Conservation (phyloP, 2,797 vertebrate genomes). For the Heteromormyrus szaboi region DNA sequence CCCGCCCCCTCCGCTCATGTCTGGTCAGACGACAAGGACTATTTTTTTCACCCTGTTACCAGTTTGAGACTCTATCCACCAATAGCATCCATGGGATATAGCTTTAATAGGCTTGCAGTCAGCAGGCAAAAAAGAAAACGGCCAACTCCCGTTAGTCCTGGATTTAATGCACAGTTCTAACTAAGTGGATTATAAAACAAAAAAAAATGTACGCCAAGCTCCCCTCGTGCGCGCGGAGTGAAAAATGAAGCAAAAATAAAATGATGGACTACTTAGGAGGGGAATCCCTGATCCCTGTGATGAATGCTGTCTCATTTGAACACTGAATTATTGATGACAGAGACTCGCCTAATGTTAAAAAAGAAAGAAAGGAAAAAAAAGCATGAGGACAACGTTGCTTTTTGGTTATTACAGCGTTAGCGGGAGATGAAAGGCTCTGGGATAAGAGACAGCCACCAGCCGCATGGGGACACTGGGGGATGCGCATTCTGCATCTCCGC, state of each 20-base stretch:
- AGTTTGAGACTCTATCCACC: constrained; percentile 16
- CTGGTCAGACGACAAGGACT: neutral
- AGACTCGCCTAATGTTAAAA: constrained; percentile 26
- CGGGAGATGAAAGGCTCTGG: constrained; percentile 36
- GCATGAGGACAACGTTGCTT: constrained; percentile 32
- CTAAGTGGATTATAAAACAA: constrained; percentile 28
- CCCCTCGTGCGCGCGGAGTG: constrained; percentile 13
- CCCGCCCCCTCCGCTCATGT: neutral
- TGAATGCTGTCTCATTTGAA: constrained; percentile 37
- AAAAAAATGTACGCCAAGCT: constrained; percentile 25
- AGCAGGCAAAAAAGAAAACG: constrained; percentile 19
- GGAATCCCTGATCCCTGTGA: constrained; percentile 34
- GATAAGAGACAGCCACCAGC: constrained; percentile 29
- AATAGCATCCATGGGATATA: constrained; percentile 6
- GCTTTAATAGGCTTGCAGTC: constrained; percentile 28
- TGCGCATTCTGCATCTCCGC: neutral
- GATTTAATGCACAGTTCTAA: constrained; percentile 31
- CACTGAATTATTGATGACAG: constrained; percentile 39
- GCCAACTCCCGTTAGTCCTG: constrained; percentile 18
- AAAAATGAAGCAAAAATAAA: constrained; percentile 19
- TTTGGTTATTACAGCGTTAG: constrained; percentile 35
- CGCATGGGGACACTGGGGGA: neutral
- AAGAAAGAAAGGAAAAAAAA: constrained; percentile 17
- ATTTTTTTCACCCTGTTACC: neutral
- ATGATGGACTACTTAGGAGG: constrained; percentile 25